Base-by-base conservation (phyloP, 2,888 invertebrate species). In the Biston stratarius region DNA sequence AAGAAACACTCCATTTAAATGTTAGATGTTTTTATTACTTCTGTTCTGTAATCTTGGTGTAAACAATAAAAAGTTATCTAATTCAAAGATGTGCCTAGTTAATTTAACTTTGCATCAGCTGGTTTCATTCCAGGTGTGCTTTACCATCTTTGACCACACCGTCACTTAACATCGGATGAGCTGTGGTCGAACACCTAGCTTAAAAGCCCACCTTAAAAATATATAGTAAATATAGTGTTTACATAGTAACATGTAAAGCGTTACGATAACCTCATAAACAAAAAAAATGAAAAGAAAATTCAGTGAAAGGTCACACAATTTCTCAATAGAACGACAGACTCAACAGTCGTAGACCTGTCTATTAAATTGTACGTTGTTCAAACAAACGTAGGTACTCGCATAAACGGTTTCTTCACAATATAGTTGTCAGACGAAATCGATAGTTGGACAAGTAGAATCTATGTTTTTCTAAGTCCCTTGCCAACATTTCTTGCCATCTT, bases 401-500 rank as follows among this genome's bases (percentile, higher is more conserved):
- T 49, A 65, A 65, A 56, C 60, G 60, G 33, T 8, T 24, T 55
- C n/a, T 67, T 65, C 61, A 62, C 59, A 73, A 71, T 68, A 60
- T 38, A 67, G 64, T 69, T 49, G 70, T 72, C 65, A 67, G 53
- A 60, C 64, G 74, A 71, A 63, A 72, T 61, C 33, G 71, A 74
- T 69, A 71, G 66, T 64, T 48, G 45, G 51, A 65, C 68, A 58
- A 59, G 75, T 63, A 73, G 73, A 74, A 14, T 38, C 52, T n/a
- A 73, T 79, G 67, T 76, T 78, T 74, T 78, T 73, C 71, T 77
- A 68, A 77, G 74, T 71, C 77, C 70, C 74, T 74, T 76, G 73
- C 78, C 74, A 77, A 76, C 71, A 70, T 81, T 79, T 80, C 76
- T 81, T 70, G 76, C 65, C 71, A 71, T 71, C 63, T 82, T 79